A percentile compares a stretch with the other conserved stretches of the same genome.
Conservation (phyloP, 2,113 vertebrate genomes). For the Trachemys scripta region DNA sequence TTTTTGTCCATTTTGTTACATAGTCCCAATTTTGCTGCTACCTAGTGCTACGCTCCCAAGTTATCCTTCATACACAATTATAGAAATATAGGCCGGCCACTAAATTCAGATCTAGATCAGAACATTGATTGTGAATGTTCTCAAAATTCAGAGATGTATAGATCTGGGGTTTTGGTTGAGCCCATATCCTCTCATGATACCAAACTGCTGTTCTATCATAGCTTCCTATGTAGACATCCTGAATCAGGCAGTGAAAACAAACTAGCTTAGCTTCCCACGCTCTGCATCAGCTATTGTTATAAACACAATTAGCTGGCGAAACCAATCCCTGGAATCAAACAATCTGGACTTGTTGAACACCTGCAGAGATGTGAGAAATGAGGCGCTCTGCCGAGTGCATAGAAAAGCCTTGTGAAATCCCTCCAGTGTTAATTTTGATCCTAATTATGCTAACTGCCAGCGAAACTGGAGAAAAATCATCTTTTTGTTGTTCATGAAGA, state of each 20-base stretch:
- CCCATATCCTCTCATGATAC: fast-evolving
- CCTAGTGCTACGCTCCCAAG: neutral
- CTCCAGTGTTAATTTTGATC: neutral
- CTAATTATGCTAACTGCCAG: neutral
- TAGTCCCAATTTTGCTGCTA: neutral
- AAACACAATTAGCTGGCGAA: constrained; percentile 82
- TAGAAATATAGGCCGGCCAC: neutral
- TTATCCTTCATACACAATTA: neutral
- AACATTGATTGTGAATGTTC: neutral
- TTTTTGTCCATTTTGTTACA: neutral
- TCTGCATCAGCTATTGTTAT: constrained; percentile 78
- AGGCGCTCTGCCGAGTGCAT: neutral
- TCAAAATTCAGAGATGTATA: neutral
- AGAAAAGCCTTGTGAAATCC: neutral
- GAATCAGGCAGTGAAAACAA: constrained; percentile 71
- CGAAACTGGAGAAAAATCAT: neutral
- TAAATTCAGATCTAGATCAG: neutral
- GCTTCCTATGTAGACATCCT: constrained; percentile 20
- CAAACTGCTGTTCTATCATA: neutral
- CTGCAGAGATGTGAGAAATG: constrained; percentile 61
- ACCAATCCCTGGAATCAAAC: constrained; percentile 59
- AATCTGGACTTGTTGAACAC: constrained; percentile 57
- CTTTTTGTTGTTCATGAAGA: neutral
- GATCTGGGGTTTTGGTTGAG: neutral
- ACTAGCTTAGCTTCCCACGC: constrained; percentile 74